A percentile compares a stretch with the other conserved stretches of the same genome.
Evolutionary conservation across 2,888 invertebrate species (phyloP).

Genomic region (Macrophya annulata): DNA sequence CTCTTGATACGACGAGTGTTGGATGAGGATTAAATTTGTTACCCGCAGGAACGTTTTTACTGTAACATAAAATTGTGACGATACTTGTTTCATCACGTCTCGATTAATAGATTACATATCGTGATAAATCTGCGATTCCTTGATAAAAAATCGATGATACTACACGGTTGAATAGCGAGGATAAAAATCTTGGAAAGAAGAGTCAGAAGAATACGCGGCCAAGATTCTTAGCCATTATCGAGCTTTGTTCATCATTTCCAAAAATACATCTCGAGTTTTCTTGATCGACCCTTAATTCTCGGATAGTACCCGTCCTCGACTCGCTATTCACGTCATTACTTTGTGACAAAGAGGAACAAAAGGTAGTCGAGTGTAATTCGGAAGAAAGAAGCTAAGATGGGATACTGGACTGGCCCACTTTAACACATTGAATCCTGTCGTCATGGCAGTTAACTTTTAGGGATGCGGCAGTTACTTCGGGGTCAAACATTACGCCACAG

Average conservation of each 20-base stretch:
- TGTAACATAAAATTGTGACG: neutral
- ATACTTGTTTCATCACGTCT: neutral
- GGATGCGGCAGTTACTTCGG: slow-evolving; percentile 12
- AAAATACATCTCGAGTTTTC: slow-evolving; percentile 44
- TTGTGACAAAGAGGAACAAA: slow-evolving; percentile 47
- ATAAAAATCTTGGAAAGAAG: neutral
- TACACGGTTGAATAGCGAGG: neutral
- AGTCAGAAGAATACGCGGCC: neutral
- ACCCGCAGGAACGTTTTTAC: neutral
- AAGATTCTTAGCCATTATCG: neutral
- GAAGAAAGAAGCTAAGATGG: slow-evolving; percentile 25
- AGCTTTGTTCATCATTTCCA: slow-evolving; percentile 2
- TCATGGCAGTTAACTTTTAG: slow-evolving; percentile 41
- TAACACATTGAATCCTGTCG: slow-evolving; percentile 7
- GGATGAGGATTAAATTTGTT: neutral
- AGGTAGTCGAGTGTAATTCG: slow-evolving; percentile 31
- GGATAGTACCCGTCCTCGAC: neutral
- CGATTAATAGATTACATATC: neutral
- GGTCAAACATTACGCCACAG: slow-evolving; percentile 26
- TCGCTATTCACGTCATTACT: slow-evolving; percentile 45
- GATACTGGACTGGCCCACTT: neutral
- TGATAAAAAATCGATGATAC: neutral
- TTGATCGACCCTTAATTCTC: slow-evolving; percentile 44
- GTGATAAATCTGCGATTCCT: neutral
- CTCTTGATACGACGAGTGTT: neutral